Conservation (phyloP, 2,888 invertebrate species). For the Ephialtes manifestator region DNA sequence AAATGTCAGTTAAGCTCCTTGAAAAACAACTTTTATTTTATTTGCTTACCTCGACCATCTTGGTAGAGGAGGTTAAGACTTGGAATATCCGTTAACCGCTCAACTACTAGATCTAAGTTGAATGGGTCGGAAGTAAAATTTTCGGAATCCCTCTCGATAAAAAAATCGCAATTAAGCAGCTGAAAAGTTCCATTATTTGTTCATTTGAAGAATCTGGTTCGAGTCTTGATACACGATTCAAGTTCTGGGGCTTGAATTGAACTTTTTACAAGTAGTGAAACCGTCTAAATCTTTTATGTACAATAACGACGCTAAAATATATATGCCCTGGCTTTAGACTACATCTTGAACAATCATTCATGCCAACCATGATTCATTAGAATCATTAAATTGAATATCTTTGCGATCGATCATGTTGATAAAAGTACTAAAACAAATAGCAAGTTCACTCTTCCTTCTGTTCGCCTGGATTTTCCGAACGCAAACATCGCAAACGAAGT, state of each 20-base stretch:
- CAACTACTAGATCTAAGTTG: too few species aligned
- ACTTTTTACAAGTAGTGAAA: not conserved
- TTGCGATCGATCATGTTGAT: not conserved
- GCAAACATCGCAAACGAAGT: slow-evolving; percentile 29
- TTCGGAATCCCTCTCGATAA: too few species aligned
- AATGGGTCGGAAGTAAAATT: too few species aligned
- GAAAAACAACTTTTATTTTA: too few species aligned
- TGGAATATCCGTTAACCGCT: too few species aligned
- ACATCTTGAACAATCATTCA: not conserved
- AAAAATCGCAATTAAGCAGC: not conserved
- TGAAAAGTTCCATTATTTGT: not conserved
- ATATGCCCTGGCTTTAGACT: not conserved
- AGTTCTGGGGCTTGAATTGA: not conserved
- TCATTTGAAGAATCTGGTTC: not conserved
- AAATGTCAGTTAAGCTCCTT: too few species aligned
- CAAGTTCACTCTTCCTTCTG: slow-evolving; percentile 11
- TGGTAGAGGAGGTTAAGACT: too few species aligned
- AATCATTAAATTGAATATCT: slow-evolving; percentile 1
- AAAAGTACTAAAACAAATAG: slow-evolving; percentile 3
- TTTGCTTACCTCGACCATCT: too few species aligned
- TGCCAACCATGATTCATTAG: not conserved
- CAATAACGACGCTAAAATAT: not conserved
- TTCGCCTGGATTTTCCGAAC: slow-evolving; percentile 11
- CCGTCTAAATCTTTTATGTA: not conserved
- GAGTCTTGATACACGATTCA: not conserved